A percentile compares a stretch with the other conserved stretches of the same genome.
These are phyloP conservation scores for Ibycter americanus DNA, from an alignment of 2,797 vertebrate species.

Conservation along the genomic window DNA sequence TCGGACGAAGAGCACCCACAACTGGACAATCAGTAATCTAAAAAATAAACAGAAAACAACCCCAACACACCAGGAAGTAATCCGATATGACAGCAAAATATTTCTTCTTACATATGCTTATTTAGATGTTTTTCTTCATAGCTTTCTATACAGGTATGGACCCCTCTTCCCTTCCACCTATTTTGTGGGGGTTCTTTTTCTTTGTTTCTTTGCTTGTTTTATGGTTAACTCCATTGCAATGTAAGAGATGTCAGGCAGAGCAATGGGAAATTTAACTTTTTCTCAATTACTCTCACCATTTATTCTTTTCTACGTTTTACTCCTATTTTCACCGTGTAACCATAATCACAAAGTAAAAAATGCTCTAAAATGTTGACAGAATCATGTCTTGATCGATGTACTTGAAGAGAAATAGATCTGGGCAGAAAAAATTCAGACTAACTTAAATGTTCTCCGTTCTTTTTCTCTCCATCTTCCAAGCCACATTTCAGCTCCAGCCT, in stretches of 20 bases:
- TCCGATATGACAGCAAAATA: not conserved
- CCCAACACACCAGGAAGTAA: not conserved
- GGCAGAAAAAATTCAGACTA: not conserved
- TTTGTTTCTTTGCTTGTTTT: not conserved
- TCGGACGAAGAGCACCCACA: conserved; percentile 84
- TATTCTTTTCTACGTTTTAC: not conserved
- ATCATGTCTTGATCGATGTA: not conserved
- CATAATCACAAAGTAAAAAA: not conserved
- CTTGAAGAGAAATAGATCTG: not conserved
- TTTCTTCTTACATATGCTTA: not conserved
- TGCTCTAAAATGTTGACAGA: not conserved
- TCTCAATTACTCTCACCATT: not conserved
- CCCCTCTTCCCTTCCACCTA: not conserved
- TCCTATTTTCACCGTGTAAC: not conserved
- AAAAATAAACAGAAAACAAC: not conserved
- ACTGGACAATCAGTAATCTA: conserved; percentile 89
- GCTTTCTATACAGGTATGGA: not conserved
- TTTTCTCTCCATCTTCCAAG: not conserved
- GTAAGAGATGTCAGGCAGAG: not conserved
- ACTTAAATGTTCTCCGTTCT: not conserved
- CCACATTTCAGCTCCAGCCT: not conserved
- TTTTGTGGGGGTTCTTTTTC: not conserved
- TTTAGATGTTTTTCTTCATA: not conserved
- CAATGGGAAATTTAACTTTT: rapidly evolving
- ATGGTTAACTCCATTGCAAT: not conserved